Percentiles rank a stretch among this genome's conserved stretches.
Conservation (phyloP, 2,797 vertebrate genomes). For the Argentina silus region DNA sequence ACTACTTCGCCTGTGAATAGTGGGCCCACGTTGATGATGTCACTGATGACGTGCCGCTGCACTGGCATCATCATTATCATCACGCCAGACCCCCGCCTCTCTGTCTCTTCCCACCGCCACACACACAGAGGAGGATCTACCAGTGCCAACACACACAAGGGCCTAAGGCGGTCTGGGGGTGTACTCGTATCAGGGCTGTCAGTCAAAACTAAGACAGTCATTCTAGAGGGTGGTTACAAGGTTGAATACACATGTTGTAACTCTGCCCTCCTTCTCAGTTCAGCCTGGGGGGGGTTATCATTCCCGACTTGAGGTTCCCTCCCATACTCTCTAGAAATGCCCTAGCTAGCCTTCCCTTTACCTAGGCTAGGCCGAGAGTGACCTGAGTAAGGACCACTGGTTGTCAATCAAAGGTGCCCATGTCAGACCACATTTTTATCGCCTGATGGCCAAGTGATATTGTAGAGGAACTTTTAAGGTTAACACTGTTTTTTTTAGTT, state of each 20-base stretch:
- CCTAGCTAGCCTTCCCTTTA: background rate
- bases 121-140: background rate
- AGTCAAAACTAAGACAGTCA: background rate
- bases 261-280: background rate
- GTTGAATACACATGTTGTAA: background rate
- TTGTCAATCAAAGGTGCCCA: constrained; percentile 7
- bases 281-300: background rate
- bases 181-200: background rate
- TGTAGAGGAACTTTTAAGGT: background rate
- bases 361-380: background rate
- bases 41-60: too few species aligned
- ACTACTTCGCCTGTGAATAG: constrained; percentile 96
- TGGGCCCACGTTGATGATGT: background rate
- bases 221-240: background rate
- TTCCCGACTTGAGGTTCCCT: background rate
- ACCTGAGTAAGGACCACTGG: background rate
- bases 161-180: background rate
- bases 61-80: too few species aligned
- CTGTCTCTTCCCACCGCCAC: background rate
- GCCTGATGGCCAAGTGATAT: constrained; percentile 7
- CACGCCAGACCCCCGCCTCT: too few species aligned
- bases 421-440: background rate
- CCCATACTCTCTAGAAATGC: background rate
- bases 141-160: background rate
- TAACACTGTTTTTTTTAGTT: background rate